These are phyloP conservation scores for Drosophila fuyamai DNA, from an alignment of 1,140 invertebrate genomes.

Conservation along the genomic window DNA sequence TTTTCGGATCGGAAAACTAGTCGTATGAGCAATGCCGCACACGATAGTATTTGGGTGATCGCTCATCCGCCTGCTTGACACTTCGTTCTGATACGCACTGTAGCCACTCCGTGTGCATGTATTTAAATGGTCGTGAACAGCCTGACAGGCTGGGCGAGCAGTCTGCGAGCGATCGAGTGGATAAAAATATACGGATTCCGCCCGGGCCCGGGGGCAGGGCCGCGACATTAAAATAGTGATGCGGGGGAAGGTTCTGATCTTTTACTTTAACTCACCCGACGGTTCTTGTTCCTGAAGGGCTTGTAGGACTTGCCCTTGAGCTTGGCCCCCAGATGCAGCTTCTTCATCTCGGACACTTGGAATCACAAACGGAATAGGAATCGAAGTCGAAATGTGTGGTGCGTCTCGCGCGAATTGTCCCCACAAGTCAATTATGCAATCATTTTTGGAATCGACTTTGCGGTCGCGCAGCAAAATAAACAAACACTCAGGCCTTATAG, in stretches of 20 bases:
- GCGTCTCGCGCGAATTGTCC: slow-evolving; percentile 16
- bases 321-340: slow-evolving; percentile 74
- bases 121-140: slow-evolving; percentile 38
- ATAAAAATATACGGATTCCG: slow-evolving; percentile 76
- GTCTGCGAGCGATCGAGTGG: slow-evolving; percentile 65
- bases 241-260: background rate
- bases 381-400: background rate
- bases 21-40: slow-evolving; percentile 4
- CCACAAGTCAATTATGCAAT: slow-evolving; percentile 69
- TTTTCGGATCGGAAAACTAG: background rate
- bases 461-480: slow-evolving; percentile 56
- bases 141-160: slow-evolving; percentile 56
- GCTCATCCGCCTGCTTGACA: slow-evolving; percentile 25
- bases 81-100: slow-evolving; percentile 19
- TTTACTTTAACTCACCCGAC: slow-evolving; percentile 57
- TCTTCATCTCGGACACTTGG: slow-evolving; percentile 64
- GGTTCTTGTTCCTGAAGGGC: slow-evolving; percentile 76
- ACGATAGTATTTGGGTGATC: background rate
- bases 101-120: slow-evolving; percentile 23
- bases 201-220: slow-evolving; percentile 51
- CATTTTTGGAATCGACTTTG: slow-evolving; percentile 50
- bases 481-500: slow-evolving; percentile 67
- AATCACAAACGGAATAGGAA: slow-evolving; percentile 11
- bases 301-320: slow-evolving; percentile 74
- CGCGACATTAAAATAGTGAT: slow-evolving; percentile 20